A percentile compares a stretch with the other conserved stretches of the same genome.
Evolutionary conservation across 2,113 vertebrate species (phyloP).

Genomic region (Pelvicachromis taeniatus): DNA sequence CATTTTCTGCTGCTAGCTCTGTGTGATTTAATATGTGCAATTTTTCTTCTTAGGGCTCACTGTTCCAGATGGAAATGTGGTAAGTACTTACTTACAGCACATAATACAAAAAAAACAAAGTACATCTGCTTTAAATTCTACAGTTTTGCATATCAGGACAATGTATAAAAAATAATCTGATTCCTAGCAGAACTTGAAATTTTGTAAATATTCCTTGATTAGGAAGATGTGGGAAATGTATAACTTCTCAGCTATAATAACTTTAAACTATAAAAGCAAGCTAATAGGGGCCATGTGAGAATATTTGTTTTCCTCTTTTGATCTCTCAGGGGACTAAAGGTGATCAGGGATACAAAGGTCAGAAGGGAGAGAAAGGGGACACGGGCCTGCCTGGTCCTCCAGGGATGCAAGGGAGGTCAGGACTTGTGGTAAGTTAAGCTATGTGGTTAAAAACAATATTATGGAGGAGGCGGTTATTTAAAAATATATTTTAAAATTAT

Average conservation of each 20-base stretch:
- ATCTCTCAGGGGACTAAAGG: conserved; percentile 75
- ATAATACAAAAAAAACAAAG: not conserved
- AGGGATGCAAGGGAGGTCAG: conserved; percentile 82
- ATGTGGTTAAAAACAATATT: not conserved
- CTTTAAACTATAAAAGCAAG: not conserved
- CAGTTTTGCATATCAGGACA: not conserved
- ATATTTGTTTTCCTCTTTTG: not conserved
- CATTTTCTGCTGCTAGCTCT: fast-evolving
- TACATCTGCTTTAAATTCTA: not conserved
- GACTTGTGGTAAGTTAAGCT: conserved; percentile 74
- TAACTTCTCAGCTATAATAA: not conserved
- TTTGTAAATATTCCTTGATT: no score
- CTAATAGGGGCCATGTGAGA: not conserved
- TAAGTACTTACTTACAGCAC: conserved; percentile 12
- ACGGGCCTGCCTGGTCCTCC: conserved; percentile 68
- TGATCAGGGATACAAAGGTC: conserved; percentile 71
- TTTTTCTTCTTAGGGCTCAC: conserved; percentile 11
- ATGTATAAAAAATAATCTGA: not conserved
- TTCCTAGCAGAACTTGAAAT: no score
- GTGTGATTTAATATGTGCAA: not conserved
- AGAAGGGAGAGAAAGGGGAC: conserved; percentile 84
- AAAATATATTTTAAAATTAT: not conserved
- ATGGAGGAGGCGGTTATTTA: not conserved
- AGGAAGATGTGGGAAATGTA: not conserved
- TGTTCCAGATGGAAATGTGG: conserved; percentile 46